Evolutionary conservation across 1,140 invertebrate species (phyloP), one percentile per base, ranked within the genome.

Genomic region (Hycleus phaleratus): DNA sequence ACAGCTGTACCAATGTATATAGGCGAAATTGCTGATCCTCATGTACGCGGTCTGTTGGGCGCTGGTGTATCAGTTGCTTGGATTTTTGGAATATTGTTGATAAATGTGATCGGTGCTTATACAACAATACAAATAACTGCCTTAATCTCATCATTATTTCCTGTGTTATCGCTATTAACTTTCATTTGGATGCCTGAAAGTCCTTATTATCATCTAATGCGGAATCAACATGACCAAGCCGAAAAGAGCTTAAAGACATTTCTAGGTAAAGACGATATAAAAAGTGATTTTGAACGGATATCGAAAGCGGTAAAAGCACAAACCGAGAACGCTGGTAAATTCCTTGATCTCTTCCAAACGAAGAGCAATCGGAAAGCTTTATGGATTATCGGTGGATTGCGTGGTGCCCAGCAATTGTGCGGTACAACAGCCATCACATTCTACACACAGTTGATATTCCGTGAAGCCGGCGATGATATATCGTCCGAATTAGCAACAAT

Each of bases 181-280:
- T 85, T 88, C 67, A 75, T 75, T 43, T 83, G 81, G 61, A 83
- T 90, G 77, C 88, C 89, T 0, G 90, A 93, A 73, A 88, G 88
- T 7, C 88, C 90, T 0, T 83, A 90, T 60, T 91, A 82, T 63
- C 76, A 83, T 26, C 74, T 82, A 0, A 79, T 78, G 48, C 80
- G 79, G 12, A 79, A 81, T 2, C 69, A 77, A 25, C 74, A 76
- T 9, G 73, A 79, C 5, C 79, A 84, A 58, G 88, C 89, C 0
- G 75, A 77, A 32, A 73, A 73, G 47, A 80, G 83, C 0, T 69
- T 91, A 11, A 75, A 78, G 12, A 80, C 79, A 56, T 78, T 89
- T 2, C 76, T 83, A 45, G 82, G 83, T 2, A 78, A 74, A 49
- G 66, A 67, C 4, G 80, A 83, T 60, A 79, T 83, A n/a, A 69